A percentile compares a stretch with the other conserved stretches of the same genome.
These are phyloP conservation scores for Hestina assimilis DNA, from an alignment of 1,140 invertebrate species.

Conservation along the genomic window DNA sequence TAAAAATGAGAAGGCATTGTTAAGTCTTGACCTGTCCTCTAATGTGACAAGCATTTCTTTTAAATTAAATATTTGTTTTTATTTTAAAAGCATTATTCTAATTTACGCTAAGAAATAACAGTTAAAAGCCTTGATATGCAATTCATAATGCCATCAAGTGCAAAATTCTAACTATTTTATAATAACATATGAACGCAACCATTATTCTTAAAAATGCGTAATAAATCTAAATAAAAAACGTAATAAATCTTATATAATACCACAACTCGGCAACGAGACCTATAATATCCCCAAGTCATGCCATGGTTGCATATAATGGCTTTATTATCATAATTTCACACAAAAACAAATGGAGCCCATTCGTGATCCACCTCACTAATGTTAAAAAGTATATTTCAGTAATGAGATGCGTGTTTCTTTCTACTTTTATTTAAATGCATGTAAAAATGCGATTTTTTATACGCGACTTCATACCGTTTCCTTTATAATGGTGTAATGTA, in stretches of 20 bases:
- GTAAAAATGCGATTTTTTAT: background rate
- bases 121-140: no score
- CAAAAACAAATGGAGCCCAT: conserved; percentile 15
- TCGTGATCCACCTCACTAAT: conserved; percentile 15
- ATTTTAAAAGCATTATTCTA: no score
- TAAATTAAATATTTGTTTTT: no score
- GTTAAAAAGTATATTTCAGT: conserved; percentile 2
- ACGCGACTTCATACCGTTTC: background rate
- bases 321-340: conserved; percentile 22
- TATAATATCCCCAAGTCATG: conserved; percentile 24
- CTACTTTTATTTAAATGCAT: conserved; percentile 3
- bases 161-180: no score
- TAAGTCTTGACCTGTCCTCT: no score
- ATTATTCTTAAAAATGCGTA: background rate
- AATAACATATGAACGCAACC: background rate
- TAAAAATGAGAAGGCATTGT: no score
- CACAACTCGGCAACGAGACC: conserved; percentile 7
- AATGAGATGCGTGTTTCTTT: conserved; percentile 16
- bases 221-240: conserved; percentile 19
- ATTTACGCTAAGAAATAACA: no score
- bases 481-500: no score
- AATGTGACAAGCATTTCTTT: no score
- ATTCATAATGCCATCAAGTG: no score
- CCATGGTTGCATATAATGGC: conserved; percentile 26
- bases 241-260: conserved; percentile 18